Conservation (phyloP, 1,140 invertebrate genomes). For the Diorhabda elongata region DNA sequence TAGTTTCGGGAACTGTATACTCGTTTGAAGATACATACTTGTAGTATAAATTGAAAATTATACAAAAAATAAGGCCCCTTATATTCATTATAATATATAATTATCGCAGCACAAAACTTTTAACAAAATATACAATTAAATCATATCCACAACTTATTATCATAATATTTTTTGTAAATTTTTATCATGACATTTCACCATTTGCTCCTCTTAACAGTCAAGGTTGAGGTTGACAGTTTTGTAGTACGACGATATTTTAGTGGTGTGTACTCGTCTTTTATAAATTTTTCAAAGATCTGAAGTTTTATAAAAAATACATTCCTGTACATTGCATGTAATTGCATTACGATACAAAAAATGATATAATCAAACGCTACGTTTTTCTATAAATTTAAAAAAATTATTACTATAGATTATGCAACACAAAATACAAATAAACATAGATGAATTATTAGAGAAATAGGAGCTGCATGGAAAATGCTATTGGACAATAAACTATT, state of each 20-base stretch:
- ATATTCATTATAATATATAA: conserved; percentile 23
- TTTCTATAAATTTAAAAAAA: no score
- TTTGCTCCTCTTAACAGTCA: conserved; percentile 19
- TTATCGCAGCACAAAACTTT: conserved; percentile 18
- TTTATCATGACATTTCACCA: conserved; percentile 38
- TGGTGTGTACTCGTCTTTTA: conserved; percentile 4
- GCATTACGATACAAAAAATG: no score
- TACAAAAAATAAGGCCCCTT: conserved; percentile 35
- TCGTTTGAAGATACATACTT: conserved; percentile 18
- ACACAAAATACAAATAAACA: no score
- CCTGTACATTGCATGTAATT: no score
- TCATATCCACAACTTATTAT: conserved; percentile 27
- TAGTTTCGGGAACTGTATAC: background rate
- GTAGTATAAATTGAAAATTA: conserved; percentile 30
- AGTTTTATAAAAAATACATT: no score
- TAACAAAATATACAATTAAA: conserved; percentile 17
- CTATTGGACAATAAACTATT: no score
- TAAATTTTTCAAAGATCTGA: background rate
- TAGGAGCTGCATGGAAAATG: no score
- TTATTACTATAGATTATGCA: no score
- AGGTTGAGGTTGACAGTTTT: conserved; percentile 17
- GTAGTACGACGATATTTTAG: background rate
- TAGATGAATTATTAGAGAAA: no score
- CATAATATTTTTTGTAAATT: conserved; percentile 33
- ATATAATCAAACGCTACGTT: no score